Evolutionary conservation across 2,113 vertebrate species (phyloP).

Genomic region (Chloroceryle aenea): DNA sequence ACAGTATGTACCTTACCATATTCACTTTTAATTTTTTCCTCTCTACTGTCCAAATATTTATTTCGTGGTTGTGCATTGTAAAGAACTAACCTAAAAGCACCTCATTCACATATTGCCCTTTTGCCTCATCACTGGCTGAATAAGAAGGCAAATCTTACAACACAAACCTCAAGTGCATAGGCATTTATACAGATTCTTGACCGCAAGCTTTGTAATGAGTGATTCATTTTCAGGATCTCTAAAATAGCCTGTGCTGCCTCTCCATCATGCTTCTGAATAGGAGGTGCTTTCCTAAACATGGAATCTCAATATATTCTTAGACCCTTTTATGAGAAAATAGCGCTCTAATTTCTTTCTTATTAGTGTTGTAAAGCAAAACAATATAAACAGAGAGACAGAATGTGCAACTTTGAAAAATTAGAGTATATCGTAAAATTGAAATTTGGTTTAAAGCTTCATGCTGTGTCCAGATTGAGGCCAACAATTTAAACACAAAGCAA

Average conservation of each 20-base stretch:
- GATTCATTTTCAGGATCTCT: neutral
- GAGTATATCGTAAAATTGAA: neutral
- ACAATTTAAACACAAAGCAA: neutral
- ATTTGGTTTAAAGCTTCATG: neutral
- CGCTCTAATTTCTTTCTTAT: neutral
- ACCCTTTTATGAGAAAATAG: neutral
- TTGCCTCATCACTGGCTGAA: neutral
- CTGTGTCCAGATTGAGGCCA: neutral
- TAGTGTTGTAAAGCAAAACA: neutral
- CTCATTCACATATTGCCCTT: neutral
- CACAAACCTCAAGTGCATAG: neutral
- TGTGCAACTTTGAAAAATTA: neutral
- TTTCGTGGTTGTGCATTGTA: neutral
- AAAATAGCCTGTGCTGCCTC: neutral
- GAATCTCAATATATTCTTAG: neutral
- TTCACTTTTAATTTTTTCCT: neutral
- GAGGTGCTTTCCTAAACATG: neutral
- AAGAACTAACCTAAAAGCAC: neutral
- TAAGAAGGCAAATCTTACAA: neutral
- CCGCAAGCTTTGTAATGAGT: neutral
- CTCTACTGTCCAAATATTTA: neutral
- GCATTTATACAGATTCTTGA: constrained; percentile 19
- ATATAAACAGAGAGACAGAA: neutral
- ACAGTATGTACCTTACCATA: neutral
- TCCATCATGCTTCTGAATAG: neutral